These are phyloP conservation scores for Alcis repandata DNA, from an alignment of 2,888 invertebrate species.

Conservation along the genomic window DNA sequence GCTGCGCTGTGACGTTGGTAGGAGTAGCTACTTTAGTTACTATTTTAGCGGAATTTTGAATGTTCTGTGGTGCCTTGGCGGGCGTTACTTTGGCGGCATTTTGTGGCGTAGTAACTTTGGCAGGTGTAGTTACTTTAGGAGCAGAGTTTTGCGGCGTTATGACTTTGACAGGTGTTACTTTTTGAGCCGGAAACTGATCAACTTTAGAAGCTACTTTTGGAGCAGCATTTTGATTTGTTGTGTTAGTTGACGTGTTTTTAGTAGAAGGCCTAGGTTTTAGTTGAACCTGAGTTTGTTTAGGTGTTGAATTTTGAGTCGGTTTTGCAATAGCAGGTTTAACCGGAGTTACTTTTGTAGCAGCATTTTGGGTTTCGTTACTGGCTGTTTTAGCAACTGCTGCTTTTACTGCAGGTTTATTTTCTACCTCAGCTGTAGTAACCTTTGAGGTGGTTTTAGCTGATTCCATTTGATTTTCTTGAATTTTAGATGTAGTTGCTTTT, in stretches of 20 bases:
- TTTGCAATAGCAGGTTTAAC: background rate
- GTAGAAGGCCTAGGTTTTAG: background rate
- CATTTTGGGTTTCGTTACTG: conserved; percentile 15
- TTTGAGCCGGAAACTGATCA: background rate
- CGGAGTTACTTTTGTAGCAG: conserved; percentile 3
- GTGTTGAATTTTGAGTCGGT: conserved; percentile 2
- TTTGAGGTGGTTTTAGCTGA: conserved; percentile 18
- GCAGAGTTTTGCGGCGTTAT: background rate
- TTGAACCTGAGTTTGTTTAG: background rate
- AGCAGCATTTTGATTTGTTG: background rate
- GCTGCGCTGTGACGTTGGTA: no score
- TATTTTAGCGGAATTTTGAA: no score
- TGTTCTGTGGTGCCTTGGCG: no score
- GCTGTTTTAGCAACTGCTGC: conserved; percentile 14
- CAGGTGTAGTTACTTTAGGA: conserved; percentile 4
- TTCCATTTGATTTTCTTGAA: background rate
- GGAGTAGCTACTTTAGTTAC: no score
- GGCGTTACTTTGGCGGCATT: no score
- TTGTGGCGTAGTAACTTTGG: no score
- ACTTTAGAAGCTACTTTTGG: background rate
- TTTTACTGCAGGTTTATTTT: conserved; percentile 10
- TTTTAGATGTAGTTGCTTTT: conserved; percentile 6
- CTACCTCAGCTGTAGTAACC: conserved; percentile 1
- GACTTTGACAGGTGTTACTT: conserved; percentile 9
- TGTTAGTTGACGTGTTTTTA: no score